These are phyloP conservation scores for Eolophus roseicapilla DNA, from an alignment of 2,113 vertebrate genomes.

Conservation along the genomic window DNA sequence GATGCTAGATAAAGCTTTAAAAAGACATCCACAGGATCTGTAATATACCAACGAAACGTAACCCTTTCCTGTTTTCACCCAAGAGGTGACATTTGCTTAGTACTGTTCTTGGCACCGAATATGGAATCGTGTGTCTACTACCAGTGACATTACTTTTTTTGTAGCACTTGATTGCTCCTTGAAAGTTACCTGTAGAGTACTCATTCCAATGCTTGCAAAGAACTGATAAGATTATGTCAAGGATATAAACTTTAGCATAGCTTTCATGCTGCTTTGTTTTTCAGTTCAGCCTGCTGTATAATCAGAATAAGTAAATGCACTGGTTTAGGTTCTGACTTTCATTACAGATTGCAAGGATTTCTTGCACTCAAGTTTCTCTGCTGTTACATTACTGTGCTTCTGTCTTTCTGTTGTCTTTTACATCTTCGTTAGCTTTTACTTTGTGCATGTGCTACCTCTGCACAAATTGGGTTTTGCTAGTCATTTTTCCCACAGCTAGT, in stretches of 20 bases:
- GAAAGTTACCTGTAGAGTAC: not conserved
- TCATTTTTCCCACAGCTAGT: not conserved
- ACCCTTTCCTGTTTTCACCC: not conserved
- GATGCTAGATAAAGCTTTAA: not conserved
- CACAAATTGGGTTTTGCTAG: not conserved
- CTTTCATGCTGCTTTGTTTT: not conserved
- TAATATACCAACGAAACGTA: not conserved
- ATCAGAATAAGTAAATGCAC: not conserved
- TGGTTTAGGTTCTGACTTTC: not conserved
- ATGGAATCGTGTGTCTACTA: not conserved
- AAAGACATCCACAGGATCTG: not conserved
- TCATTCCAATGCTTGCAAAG: not conserved
- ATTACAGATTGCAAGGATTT: not conserved
- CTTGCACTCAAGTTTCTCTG: not conserved
- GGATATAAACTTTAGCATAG: not conserved
- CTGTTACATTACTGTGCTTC: not conserved
- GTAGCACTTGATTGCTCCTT: not conserved
- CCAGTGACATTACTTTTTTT: not conserved
- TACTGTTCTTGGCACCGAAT: not conserved
- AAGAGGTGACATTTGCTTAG: not conserved
- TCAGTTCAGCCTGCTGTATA: not conserved
- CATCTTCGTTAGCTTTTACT: not conserved
- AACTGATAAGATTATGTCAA: not conserved
- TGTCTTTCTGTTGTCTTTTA: not conserved
- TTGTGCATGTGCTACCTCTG: not conserved